These are phyloP conservation scores for Sprattus sprattus DNA, from an alignment of 2,113 vertebrate species.

Conservation along the genomic window DNA sequence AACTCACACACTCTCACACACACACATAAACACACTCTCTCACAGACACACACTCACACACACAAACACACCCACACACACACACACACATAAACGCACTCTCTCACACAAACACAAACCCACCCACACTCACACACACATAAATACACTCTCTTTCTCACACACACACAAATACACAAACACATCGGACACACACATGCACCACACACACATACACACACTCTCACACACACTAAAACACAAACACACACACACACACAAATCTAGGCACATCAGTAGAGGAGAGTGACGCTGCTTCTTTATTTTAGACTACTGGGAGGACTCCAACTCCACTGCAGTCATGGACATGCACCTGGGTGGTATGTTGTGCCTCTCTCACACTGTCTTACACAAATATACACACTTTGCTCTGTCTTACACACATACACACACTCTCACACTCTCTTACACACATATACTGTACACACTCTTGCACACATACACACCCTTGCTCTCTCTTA, in stretches of 20 bases:
- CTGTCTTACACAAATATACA: not conserved
- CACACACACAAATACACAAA: too few species aligned
- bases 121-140: too few species aligned
- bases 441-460: not conserved
- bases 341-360: conserved; percentile 93
- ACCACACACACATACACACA: not conserved
- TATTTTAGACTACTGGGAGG: conserved; percentile 96
- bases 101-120: too few species aligned
- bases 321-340: conserved; percentile 84
- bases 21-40: not conserved
- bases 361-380: conserved; percentile 70
- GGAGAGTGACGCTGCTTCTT: conserved; percentile 66
- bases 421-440: not conserved
- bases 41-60: too few species aligned
- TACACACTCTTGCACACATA: not conserved
- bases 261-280: not conserved
- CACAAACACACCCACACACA: too few species aligned
- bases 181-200: not conserved
- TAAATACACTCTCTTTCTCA: too few species aligned
- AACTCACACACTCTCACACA: not conserved
- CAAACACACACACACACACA: not conserved
- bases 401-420: too few species aligned
- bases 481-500: not conserved
- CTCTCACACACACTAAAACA: not conserved
- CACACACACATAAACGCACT: too few species aligned